phyloP scores from a whole-genome alignment of 2,888 invertebrate species.

The Agriotes lineatus region DNA sequence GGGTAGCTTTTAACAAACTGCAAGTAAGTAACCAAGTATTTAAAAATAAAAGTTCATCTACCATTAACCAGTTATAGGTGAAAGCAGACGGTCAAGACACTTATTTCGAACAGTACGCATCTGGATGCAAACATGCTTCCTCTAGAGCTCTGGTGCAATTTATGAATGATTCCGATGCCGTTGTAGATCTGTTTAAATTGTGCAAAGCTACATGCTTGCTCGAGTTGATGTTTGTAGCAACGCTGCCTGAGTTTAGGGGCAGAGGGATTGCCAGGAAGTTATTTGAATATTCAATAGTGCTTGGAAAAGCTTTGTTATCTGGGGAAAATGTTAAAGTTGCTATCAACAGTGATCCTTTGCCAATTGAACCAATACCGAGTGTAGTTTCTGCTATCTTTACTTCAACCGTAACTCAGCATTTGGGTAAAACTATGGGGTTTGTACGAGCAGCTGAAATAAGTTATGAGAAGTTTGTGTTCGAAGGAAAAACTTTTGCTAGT shows the following conservation, averaged over 20 bases:
- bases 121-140: conserved; percentile 70
- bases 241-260: conserved; percentile 68
- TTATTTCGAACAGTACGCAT: conserved; percentile 67
- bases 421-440: conserved; percentile 70
- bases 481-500: conserved; percentile 73
- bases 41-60: no score
- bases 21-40: conserved; percentile 58
- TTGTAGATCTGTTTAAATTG: conserved; percentile 73
- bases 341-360: conserved; percentile 48
- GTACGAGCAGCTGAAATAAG: conserved; percentile 67
- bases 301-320: conserved; percentile 62
- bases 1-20: conserved; percentile 77
- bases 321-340: conserved; percentile 57
- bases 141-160: conserved; percentile 73
- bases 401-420: conserved; percentile 70
- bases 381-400: conserved; percentile 75
- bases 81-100: background rate
- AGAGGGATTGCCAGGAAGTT: conserved; percentile 70
- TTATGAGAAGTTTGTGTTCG: conserved; percentile 69
- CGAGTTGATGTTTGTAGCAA: conserved; percentile 78
- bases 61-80: conserved; percentile 15
- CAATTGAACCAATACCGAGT: conserved; percentile 64
- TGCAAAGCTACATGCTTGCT: conserved; percentile 73
- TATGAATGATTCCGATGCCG: conserved; percentile 74
- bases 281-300: conserved; percentile 68